A percentile compares a stretch with the other conserved stretches of the same genome.
Evolutionary conservation across 1,140 invertebrate genomes (phyloP).

Genomic region (Megalopta genalis): DNA sequence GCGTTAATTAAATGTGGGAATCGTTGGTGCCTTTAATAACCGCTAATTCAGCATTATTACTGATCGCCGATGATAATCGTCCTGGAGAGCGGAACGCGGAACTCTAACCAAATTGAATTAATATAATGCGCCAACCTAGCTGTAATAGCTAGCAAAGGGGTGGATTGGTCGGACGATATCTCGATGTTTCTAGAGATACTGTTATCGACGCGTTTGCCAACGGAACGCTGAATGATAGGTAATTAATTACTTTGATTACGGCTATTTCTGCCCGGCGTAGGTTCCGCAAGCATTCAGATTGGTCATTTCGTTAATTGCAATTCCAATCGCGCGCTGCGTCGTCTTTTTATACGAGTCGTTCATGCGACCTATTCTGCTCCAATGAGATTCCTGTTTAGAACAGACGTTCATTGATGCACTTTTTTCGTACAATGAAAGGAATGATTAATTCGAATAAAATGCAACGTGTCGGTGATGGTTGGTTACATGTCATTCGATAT

Average conservation of each 20-base stretch:
- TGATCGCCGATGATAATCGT: neutral
- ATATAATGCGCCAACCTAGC: slow-evolving; percentile 27
- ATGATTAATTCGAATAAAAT: neutral
- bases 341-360: too few relatives aligned
- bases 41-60: slow-evolving; percentile 19
- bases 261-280: slow-evolving; percentile 28
- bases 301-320: slow-evolving; percentile 52
- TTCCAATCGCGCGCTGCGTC: slow-evolving; percentile 17
- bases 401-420: too few relatives aligned
- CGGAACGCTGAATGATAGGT: slow-evolving; percentile 9
- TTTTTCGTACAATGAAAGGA: neutral
- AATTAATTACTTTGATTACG: slow-evolving; percentile 62
- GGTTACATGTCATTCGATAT: too few relatives aligned
- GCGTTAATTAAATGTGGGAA: slow-evolving; percentile 24
- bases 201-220: slow-evolving; percentile 19
- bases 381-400: too few relatives aligned
- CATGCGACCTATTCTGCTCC: too few relatives aligned
- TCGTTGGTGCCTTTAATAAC: slow-evolving; percentile 6
- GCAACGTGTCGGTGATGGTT: neutral
- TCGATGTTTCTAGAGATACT: slow-evolving; percentile 9
- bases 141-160: neutral
- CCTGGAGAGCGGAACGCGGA: neutral
- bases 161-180: neutral
- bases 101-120: slow-evolving; percentile 47
- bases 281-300: slow-evolving; percentile 7